These are phyloP conservation scores for Regulus satrapa DNA, from an alignment of 2,113 vertebrate species.

Conservation along the genomic window DNA sequence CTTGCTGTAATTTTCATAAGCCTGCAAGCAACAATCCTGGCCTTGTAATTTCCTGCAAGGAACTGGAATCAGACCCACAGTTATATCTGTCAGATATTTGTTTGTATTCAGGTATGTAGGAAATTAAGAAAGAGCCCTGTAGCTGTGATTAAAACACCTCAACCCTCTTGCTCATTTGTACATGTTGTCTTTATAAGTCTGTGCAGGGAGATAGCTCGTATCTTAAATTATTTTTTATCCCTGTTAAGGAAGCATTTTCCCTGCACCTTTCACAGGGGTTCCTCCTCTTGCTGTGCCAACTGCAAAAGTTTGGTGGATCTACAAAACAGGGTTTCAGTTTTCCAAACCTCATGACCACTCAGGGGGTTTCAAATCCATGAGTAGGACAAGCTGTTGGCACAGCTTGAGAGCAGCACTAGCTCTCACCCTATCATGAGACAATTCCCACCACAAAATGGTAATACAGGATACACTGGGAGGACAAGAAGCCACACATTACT, in stretches of 20 bases:
- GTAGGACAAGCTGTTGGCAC: neutral
- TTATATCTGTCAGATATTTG: neutral
- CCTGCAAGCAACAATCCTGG: neutral
- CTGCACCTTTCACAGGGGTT: fast-evolving
- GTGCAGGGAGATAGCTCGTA: neutral
- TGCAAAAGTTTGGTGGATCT: neutral
- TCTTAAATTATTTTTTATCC: neutral
- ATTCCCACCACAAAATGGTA: neutral
- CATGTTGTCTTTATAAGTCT: neutral
- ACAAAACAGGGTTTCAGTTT: neutral
- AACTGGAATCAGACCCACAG: neutral
- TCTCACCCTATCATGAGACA: neutral
- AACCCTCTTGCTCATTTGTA: neutral
- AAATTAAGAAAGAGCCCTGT: neutral
- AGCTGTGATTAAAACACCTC: neutral
- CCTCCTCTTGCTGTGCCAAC: neutral
- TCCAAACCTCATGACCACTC: neutral
- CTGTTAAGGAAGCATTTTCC: neutral
- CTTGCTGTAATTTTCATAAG: neutral
- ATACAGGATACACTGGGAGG: neutral
- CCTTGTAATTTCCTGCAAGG: neutral
- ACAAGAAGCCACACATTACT: neutral
- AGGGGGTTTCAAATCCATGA: neutral
- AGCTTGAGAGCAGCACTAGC: neutral
- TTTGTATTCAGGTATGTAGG: neutral